phyloP scores from a whole-genome alignment of 2,888 invertebrate species.

The Mycalesis mineus region DNA sequence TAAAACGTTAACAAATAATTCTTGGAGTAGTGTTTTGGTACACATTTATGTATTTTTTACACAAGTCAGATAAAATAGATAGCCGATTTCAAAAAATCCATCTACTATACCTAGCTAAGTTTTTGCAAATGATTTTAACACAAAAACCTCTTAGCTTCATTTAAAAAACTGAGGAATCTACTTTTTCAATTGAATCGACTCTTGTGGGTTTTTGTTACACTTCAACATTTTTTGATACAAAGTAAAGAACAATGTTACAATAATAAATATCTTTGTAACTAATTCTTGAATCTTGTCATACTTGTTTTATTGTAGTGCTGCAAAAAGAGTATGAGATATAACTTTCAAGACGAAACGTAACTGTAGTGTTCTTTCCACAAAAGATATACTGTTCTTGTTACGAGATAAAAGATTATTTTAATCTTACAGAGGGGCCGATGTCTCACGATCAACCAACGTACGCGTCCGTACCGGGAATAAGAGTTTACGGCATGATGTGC shows the following conservation, averaged over 20 bases:
- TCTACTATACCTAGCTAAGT: too few relatives aligned
- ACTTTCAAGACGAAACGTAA: constrained; percentile 14
- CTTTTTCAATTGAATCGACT: too few relatives aligned
- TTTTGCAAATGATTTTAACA: too few relatives aligned
- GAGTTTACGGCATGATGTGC: constrained; percentile 97
- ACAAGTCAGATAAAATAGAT: too few relatives aligned
- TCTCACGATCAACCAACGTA: constrained; percentile 96
- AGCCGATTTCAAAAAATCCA: too few relatives aligned
- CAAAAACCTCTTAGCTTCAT: too few relatives aligned
- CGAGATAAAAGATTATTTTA: constrained; percentile 15
- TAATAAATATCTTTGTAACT: neutral
- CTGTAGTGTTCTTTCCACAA: constrained; percentile 11
- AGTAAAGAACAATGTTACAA: neutral
- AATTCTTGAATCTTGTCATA: constrained; percentile 3
- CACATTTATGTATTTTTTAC: too few relatives aligned
- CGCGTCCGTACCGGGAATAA: constrained; percentile 94
- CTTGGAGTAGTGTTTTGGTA: too few relatives aligned
- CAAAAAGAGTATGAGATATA: constrained; percentile 9
- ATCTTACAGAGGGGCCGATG: constrained; percentile 90
- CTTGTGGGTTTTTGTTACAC: neutral
- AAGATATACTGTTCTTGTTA: constrained; percentile 14
- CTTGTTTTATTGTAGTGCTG: neutral
- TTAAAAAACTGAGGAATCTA: too few relatives aligned
- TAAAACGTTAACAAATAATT: too few relatives aligned
- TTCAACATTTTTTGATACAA: neutral